Evolutionary conservation across 2,797 vertebrate species (phyloP), one percentile per base, ranked within the genome.

Genomic region (Ctenopoma multispine): DNA sequence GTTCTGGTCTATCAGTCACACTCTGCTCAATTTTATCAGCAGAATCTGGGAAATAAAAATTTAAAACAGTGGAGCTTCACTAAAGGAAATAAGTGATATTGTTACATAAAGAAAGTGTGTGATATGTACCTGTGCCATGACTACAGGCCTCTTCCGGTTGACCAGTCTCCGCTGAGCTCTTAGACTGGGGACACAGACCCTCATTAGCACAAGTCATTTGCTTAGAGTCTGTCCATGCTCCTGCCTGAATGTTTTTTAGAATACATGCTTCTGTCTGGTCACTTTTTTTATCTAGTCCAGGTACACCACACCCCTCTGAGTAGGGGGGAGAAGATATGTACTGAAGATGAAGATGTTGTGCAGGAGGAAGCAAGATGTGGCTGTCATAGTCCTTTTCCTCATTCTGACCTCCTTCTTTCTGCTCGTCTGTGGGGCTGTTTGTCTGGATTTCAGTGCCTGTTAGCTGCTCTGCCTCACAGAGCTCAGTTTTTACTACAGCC

Each of bases 71-170:
- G 20, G 10, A 11, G 46, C 20, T 48, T 20, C 21, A 63, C 1
- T 53, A 5, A 3, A 46, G 11, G 40, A 56, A 48, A 47, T 4
- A 43, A 46, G 3, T 0, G 15, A 11, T 5, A 10, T 55, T 10
- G 3, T 46, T 20, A 20, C 10, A 48, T 0, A 17, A 23, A 29
- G 7, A 17, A 23, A 29, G 7, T 5, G 60, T 29, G 17, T 38
- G 31, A 14, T 44, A 69, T 23, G 3, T 63, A 92, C 92, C 88
- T 63, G 62, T 44, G 38, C 7, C 50, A 4, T 80, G 69, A 17
- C 36, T 41, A 15, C 40, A 56, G 49, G 60, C 31, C 9, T 83
- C 82, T 5, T 75, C 80, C n/a, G 31, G 53, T 4, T 47, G 57
- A 29, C 36, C 46, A 5, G 56, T n/a, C 40, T 59, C 76, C 7